A percentile compares a stretch with the other conserved stretches of the same genome.
Conservation (phyloP, 1,140 invertebrate genomes). For the Brachionus plicatilis region DNA sequence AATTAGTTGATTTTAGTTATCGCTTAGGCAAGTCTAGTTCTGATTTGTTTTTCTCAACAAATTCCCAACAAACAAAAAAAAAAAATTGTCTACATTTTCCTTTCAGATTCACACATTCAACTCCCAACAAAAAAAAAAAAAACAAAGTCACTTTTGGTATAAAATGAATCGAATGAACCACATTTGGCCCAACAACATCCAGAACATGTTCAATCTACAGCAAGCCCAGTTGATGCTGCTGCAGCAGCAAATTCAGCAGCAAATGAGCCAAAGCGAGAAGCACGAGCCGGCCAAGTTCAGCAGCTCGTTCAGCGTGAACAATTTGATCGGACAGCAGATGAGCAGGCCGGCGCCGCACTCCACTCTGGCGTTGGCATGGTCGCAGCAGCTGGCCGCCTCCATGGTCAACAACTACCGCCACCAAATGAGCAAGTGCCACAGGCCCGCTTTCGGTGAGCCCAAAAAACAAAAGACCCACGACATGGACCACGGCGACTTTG, state of each 20-base stretch:
- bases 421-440: not conserved
- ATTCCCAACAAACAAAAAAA: not conserved
- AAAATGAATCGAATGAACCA: constrained; percentile 18
- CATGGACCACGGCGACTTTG: not conserved
- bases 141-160: not conserved
- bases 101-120: not conserved
- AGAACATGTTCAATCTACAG: not conserved
- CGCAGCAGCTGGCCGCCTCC: not conserved
- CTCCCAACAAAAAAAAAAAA: constrained; percentile 18
- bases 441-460: not conserved
- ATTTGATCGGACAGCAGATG: not conserved
- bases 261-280: not conserved
- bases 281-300: not conserved
- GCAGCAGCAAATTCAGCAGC: constrained; percentile 1
- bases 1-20: constrained; percentile 22
- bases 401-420: not conserved
- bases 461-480: not conserved
- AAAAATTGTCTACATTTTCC: too few species aligned
- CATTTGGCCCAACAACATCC: not conserved
- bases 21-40: not conserved
- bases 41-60: constrained; percentile 34
- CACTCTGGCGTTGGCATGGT: not conserved
- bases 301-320: constrained; percentile 4
- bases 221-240: not conserved
- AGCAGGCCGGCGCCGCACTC: not conserved